Conservation (phyloP, 1,140 invertebrate genomes). For the Lordiphosa stackelbergi region DNA sequence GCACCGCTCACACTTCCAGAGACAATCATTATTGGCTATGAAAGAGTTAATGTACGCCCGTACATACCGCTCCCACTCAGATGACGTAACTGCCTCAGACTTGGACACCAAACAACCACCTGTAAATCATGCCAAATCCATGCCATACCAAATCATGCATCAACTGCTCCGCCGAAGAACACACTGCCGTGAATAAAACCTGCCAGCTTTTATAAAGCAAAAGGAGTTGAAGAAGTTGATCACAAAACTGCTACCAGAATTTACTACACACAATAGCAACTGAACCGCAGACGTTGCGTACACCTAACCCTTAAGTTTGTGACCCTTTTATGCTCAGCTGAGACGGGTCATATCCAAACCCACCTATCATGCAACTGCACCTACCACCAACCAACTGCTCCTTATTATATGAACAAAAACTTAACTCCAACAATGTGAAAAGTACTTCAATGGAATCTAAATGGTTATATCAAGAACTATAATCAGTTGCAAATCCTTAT, state of each 20-base stretch:
- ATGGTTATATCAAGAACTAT: too few species aligned
- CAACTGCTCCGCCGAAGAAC: constrained; percentile 14
- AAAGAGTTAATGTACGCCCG: constrained; percentile 9
- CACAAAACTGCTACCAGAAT: constrained; percentile 13
- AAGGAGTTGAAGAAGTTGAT: constrained; percentile 12
- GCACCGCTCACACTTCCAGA: constrained; percentile 18
- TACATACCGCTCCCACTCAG: constrained; percentile 15
- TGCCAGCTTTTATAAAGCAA: constrained; percentile 16
- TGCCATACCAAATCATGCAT: constrained; percentile 7
- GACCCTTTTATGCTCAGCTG: too few species aligned
- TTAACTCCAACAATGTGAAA: too few species aligned
- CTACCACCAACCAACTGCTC: rapidly evolving
- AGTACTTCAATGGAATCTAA: too few species aligned
- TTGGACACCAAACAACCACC: too few species aligned
- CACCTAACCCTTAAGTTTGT: too few species aligned
- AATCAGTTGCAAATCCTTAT: too few species aligned
- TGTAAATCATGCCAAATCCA: constrained; percentile 6
- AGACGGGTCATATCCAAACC: too few species aligned
- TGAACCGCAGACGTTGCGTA: too few species aligned
- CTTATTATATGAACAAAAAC: too few species aligned
- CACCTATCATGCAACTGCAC: too few species aligned
- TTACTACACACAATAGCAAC: constrained; percentile 5
- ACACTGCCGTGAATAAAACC: constrained; percentile 3
- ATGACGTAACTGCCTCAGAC: too few species aligned
- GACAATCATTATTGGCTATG: constrained; percentile 14